Base-by-base conservation (phyloP, 2,888 invertebrate genomes). In the Amorpha juglandis region DNA sequence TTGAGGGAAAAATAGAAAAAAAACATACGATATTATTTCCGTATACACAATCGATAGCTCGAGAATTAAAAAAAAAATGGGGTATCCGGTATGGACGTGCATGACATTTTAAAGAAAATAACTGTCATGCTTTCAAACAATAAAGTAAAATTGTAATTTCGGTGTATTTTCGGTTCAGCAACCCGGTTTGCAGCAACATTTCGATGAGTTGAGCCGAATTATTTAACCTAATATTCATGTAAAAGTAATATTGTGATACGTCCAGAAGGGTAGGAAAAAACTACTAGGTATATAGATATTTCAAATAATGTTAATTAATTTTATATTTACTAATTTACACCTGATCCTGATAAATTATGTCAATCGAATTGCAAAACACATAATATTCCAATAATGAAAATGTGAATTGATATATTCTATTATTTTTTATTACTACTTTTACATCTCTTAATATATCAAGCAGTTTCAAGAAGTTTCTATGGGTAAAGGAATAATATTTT, bases 21-120 rank as follows among this genome's bases (percentile, higher is more conserved):
- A 76, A 80, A 78, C 83, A 81, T 75, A 84, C 87, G 86, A 89
- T 89, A 92, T 92, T 92, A 92, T 90, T 82, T 79, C 79, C 76
- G 74, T 80, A 71, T 79, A 75, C 75, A 74, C 79, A 81, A 73
- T 81, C 70, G 67, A 64, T 66, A 21, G 58, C 63, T 67, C 65
- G 63, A n/a, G 6, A 27, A 63, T 52, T 51, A 33, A 68, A 62
- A 45, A 51, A 38, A 63, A 53, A 53, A 27, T 27, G 27, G 45
- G 45, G 33, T n/a, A 58, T 38, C 14, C 12, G 14, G 45, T 66
- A 6, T 1, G 69, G 66, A 63, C 70, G 74, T 74, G 75, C 74
- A 71, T 70, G 67, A 70, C 53, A 27, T 27, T 67, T 64, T 16
- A 42, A 58, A 9, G 16, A 42, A 58, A 58, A 63, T 55, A 63